These are phyloP conservation scores for Antitype chi DNA, from an alignment of 2,888 invertebrate genomes.

Conservation along the genomic window DNA sequence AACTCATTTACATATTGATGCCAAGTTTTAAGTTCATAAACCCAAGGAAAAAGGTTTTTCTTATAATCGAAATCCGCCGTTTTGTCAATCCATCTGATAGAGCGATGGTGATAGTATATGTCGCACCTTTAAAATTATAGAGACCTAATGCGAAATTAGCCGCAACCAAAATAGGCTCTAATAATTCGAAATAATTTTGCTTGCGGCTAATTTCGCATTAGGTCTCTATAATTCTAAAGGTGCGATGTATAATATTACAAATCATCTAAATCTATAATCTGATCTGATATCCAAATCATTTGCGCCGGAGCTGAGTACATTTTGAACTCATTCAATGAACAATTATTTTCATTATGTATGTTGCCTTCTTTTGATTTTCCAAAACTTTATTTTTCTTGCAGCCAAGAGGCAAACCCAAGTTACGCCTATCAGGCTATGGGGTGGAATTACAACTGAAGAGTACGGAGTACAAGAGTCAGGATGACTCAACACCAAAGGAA, in stretches of 20 bases:
- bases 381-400: slow-evolving; percentile 64
- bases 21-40: neutral
- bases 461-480: slow-evolving; percentile 99
- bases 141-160: too few species aligned
- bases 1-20: too few species aligned
- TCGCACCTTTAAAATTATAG: too few species aligned
- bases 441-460: slow-evolving; percentile 99
- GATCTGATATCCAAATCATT: neutral
- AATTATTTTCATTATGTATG: neutral
- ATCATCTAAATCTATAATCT: neutral
- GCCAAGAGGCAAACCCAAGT: slow-evolving; percentile 85
- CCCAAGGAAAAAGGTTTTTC: neutral
- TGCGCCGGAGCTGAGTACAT: neutral
- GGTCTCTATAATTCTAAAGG: too few species aligned
- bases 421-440: slow-evolving; percentile 98
- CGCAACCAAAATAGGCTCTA: too few species aligned
- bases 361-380: neutral
- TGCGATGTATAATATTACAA: neutral
- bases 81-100: neutral
- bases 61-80: neutral
- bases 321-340: neutral
- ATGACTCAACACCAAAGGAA: slow-evolving; percentile 95
- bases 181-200: too few species aligned
- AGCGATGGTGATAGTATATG: neutral
- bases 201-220: too few species aligned